These are phyloP conservation scores for Varanus komodoensis DNA, from an alignment of 2,113 vertebrate genomes.

Conservation along the genomic window DNA sequence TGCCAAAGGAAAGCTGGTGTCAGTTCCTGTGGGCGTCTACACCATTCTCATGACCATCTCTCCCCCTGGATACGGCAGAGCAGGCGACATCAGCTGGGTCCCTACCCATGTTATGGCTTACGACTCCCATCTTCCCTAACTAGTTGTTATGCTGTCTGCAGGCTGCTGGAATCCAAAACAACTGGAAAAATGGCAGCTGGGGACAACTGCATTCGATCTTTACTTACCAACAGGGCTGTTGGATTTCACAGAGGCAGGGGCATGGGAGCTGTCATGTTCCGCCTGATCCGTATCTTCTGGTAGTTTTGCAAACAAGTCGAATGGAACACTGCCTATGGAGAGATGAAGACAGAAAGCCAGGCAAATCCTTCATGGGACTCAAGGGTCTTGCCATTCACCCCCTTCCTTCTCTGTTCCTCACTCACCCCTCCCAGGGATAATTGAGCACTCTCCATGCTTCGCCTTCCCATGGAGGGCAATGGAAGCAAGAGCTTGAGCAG, in stretches of 20 bases:
- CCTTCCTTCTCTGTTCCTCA: background rate
- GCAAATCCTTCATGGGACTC: background rate
- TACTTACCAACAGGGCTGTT: constrained; percentile 88
- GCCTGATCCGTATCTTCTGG: constrained; percentile 65
- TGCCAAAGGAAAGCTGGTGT: background rate
- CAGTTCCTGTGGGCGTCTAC: background rate
- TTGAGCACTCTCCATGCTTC: background rate
- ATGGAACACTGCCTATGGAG: constrained; percentile 71
- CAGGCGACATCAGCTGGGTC: background rate
- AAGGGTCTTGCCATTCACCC: too few relatives aligned
- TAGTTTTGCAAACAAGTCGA: constrained; percentile 82
- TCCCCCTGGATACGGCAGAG: background rate
- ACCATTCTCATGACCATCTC: background rate
- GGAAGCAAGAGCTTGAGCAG: background rate
- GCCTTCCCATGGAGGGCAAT: background rate
- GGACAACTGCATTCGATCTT: background rate
- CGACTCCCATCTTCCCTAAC: background rate
- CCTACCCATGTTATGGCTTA: background rate
- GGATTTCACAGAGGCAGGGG: constrained; percentile 63
- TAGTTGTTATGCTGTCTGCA: background rate
- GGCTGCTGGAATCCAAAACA: background rate
- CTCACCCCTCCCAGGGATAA: background rate
- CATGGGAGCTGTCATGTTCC: constrained; percentile 66
- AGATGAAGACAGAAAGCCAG: constrained; percentile 46
- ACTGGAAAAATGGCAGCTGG: background rate